phyloP scores from a whole-genome alignment of 2,797 vertebrate genomes.

The Champsocephalus esox region DNA sequence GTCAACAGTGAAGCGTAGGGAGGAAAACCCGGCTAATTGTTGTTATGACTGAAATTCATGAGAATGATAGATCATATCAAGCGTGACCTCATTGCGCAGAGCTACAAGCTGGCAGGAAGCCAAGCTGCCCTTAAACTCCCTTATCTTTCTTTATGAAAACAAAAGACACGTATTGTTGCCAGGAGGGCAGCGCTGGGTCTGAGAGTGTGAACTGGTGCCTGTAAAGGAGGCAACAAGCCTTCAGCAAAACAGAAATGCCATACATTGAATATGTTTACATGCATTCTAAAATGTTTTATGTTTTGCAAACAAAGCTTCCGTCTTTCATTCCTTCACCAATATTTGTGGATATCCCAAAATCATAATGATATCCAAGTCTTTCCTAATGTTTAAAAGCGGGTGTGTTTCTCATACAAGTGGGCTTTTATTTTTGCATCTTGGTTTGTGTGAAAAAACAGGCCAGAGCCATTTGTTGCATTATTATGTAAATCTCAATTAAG shows the following conservation, averaged over 20 bases:
- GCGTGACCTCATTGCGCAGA: conserved; percentile 55
- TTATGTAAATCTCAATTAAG: too few relatives aligned
- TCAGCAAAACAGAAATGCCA: background rate
- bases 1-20: conserved; percentile 41
- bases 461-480: too few relatives aligned
- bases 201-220: conserved; percentile 29
- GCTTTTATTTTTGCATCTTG: too few relatives aligned
- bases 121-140: conserved; percentile 21
- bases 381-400: too few relatives aligned
- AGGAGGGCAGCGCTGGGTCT: conserved; percentile 16
- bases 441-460: too few relatives aligned
- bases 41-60: conserved; percentile 64
- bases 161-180: conserved; percentile 46
- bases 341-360: too few relatives aligned
- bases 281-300: too few relatives aligned
- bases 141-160: conserved; percentile 40
- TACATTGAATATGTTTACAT: too few relatives aligned
- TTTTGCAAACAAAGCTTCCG: too few relatives aligned
- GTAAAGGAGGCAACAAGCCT: conserved; percentile 1
- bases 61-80: conserved; percentile 54
- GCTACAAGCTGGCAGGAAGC: conserved; percentile 33
- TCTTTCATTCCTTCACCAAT: too few relatives aligned
- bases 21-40: conserved; percentile 57
- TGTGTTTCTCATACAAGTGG: too few relatives aligned
- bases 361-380: too few relatives aligned